phyloP scores from a whole-genome alignment of 1,140 invertebrate species.

The Papilio glaucus region DNA sequence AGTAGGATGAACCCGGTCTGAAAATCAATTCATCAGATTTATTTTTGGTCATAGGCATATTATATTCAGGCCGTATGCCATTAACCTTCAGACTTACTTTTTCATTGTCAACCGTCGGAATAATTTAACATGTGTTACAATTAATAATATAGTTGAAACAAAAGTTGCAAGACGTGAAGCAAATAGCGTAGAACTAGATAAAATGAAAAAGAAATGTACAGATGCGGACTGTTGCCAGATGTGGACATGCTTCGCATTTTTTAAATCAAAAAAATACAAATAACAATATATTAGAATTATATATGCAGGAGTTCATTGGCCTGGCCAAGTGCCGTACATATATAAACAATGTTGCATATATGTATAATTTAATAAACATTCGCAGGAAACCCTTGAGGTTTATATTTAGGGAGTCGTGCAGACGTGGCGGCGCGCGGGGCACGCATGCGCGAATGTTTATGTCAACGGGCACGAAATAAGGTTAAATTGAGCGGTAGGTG shows the following conservation, averaged over 20 bases:
- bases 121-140: not conserved
- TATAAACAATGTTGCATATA: slow-evolving; percentile 71
- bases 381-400: slow-evolving; percentile 77
- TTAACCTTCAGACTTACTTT: not conserved
- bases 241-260: slow-evolving; percentile 27
- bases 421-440: slow-evolving; percentile 54
- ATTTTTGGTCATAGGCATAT: no score
- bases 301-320: slow-evolving; percentile 60
- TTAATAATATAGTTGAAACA: not conserved
- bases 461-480: slow-evolving; percentile 53
- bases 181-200: not conserved
- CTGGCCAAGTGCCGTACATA: slow-evolving; percentile 60
- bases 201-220: not conserved
- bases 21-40: no score
- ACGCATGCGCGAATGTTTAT: slow-evolving; percentile 63
- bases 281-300: slow-evolving; percentile 52
- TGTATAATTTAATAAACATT: slow-evolving; percentile 77
- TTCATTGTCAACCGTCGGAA: not conserved
- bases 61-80: not conserved
- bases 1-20: no score
- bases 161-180: not conserved
- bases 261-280: slow-evolving; percentile 29
- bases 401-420: slow-evolving; percentile 71
- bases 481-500: slow-evolving; percentile 31
- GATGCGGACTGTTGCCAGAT: slow-evolving; percentile 20